Conservation (phyloP, 2,888 invertebrate genomes). For the Tipula vernalis region DNA sequence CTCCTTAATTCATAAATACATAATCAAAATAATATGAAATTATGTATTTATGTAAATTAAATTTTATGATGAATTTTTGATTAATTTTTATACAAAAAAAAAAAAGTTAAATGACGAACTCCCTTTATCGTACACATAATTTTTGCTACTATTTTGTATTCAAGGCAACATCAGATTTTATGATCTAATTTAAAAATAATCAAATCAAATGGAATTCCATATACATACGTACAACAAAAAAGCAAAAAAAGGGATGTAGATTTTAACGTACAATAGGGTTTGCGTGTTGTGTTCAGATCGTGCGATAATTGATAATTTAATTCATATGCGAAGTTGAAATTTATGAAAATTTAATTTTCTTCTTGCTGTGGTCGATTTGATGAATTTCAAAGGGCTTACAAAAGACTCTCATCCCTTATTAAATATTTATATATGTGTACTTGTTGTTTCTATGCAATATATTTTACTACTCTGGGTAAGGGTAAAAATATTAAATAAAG, state of each 20-base stretch:
- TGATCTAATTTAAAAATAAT: background rate
- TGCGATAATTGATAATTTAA: background rate
- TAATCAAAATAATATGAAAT: background rate
- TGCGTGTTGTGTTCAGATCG: background rate
- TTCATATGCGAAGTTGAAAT: background rate
- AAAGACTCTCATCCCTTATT: background rate
- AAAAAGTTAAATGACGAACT: background rate
- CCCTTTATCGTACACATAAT: background rate
- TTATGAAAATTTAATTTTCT: background rate
- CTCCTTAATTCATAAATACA: background rate
- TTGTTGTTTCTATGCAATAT: background rate
- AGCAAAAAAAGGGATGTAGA: background rate
- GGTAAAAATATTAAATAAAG: background rate
- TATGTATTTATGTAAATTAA: background rate
- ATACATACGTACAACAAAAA: background rate
- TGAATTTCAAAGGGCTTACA: background rate
- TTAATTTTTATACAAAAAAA: background rate
- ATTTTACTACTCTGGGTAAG: background rate
- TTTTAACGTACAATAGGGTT: background rate
- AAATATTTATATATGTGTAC: background rate
- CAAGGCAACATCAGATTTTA: background rate
- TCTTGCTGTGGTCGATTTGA: background rate
- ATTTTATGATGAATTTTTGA: background rate
- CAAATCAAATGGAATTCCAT: background rate
- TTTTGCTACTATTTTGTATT: background rate